Evolutionary conservation across 2,113 vertebrate genomes (phyloP).

Genomic region (Ovis canadensis): DNA sequence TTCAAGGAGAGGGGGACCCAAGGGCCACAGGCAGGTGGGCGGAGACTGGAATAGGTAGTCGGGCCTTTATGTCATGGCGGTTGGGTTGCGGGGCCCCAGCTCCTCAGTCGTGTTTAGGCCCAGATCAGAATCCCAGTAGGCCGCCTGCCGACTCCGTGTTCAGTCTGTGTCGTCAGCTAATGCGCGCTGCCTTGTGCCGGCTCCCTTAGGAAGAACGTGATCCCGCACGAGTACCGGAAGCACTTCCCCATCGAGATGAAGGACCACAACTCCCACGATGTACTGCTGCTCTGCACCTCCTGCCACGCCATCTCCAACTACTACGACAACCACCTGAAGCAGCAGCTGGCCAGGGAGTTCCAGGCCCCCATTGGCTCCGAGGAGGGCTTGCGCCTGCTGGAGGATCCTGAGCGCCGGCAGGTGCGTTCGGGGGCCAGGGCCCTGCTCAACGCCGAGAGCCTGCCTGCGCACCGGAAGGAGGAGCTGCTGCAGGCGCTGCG

Average conservation of each 20-base stretch:
- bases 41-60: background rate
- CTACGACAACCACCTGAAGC: slow-evolving; percentile 92
- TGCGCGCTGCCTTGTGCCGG: background rate
- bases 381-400: slow-evolving; percentile 89
- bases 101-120: background rate
- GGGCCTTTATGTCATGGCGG: background rate
- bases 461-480: slow-evolving; percentile 84
- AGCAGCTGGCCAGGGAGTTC: slow-evolving; percentile 90
- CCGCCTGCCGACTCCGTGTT: background rate
- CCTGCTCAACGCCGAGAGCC: slow-evolving; percentile 86
- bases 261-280: slow-evolving; percentile 98
- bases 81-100: background rate
- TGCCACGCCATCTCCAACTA: slow-evolving; percentile 95
- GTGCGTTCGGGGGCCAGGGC: slow-evolving; percentile 93
- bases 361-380: slow-evolving; percentile 92
- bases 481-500: slow-evolving; percentile 86
- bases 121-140: background rate
- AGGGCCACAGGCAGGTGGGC: background rate
- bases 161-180: background rate
- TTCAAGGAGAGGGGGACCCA: background rate
- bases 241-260: slow-evolving; percentile 98
- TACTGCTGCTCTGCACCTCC: slow-evolving; percentile 94
- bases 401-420: slow-evolving; percentile 88
- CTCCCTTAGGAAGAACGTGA: slow-evolving; percentile 91
- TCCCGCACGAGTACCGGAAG: slow-evolving; percentile 95